A percentile compares a stretch with the other conserved stretches of the same genome.
These are phyloP conservation scores for Sisyra nigra DNA, from an alignment of 2,888 invertebrate species.

Conservation along the genomic window DNA sequence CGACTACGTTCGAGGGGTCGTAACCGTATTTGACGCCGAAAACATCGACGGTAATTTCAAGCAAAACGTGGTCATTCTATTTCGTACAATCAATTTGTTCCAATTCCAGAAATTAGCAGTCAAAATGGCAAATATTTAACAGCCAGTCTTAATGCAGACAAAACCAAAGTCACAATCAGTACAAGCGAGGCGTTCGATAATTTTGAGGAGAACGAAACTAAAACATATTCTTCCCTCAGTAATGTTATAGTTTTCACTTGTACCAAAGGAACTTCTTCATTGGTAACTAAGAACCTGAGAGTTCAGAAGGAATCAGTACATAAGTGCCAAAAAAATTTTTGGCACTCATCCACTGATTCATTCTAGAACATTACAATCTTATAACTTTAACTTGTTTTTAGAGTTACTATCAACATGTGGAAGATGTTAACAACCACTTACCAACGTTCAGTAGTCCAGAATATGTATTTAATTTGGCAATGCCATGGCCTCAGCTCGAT, in stretches of 20 bases:
- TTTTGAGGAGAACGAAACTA: neutral
- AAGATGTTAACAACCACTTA: neutral
- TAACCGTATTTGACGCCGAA: no score
- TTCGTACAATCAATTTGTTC: no score
- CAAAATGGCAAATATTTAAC: neutral
- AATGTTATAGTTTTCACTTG: no score
- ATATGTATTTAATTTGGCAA: neutral
- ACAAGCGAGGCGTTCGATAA: neutral
- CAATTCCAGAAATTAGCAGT: neutral
- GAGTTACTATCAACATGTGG: neutral
- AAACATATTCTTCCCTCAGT: no score
- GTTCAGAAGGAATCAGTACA: no score
- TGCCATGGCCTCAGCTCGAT: constrained; percentile 3
- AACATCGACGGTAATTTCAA: no score
- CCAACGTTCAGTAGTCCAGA: neutral
- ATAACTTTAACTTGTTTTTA: neutral
- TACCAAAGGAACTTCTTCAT: no score
- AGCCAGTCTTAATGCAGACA: neutral
- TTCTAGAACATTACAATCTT: neutral
- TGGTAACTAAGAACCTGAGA: no score
- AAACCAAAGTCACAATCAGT: neutral
- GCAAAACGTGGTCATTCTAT: no score
- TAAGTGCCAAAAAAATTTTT: no score
- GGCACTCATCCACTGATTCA: no score
- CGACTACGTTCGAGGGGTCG: no score